Conservation (phyloP, 2,113 vertebrate species). For the Seriola rivoliana region DNA sequence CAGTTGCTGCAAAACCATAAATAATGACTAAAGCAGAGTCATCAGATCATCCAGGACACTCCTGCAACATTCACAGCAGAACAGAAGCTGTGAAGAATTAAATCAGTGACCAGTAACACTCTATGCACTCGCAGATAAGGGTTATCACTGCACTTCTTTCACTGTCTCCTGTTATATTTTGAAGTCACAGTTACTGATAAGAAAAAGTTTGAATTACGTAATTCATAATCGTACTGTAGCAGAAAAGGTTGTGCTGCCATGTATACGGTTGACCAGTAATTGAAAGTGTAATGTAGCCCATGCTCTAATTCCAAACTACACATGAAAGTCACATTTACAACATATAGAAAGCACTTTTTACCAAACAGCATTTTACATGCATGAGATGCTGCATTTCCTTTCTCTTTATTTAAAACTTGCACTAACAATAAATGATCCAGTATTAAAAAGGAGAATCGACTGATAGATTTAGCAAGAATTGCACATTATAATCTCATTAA, state of each 20-base stretch:
- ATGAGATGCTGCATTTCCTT: not conserved
- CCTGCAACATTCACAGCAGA: slow-evolving; percentile 25
- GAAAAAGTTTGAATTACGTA: not conserved
- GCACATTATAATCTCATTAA: not conserved
- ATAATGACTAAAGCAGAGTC: slow-evolving; percentile 47
- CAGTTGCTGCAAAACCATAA: slow-evolving; percentile 42
- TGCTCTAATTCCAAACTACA: not conserved
- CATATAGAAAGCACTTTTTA: not conserved
- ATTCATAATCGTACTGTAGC: not conserved
- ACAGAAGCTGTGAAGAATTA: slow-evolving; percentile 13
- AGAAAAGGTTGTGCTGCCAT: not conserved
- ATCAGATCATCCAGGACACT: slow-evolving; percentile 7
- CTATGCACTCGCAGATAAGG: not conserved
- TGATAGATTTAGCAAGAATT: not conserved
- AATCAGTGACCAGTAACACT: slow-evolving; percentile 11
- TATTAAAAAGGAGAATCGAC: not conserved
- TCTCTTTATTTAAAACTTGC: not conserved
- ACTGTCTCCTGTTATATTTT: not conserved
- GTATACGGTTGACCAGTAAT: too few relatives aligned
- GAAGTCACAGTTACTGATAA: not conserved
- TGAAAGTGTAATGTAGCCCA: too few relatives aligned
- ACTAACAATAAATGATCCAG: not conserved
- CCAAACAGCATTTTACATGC: not conserved
- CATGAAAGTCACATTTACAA: not conserved
- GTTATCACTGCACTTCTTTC: slow-evolving; percentile 12